Conservation (phyloP, 2,888 invertebrate genomes). For the Melolontha melolontha region DNA sequence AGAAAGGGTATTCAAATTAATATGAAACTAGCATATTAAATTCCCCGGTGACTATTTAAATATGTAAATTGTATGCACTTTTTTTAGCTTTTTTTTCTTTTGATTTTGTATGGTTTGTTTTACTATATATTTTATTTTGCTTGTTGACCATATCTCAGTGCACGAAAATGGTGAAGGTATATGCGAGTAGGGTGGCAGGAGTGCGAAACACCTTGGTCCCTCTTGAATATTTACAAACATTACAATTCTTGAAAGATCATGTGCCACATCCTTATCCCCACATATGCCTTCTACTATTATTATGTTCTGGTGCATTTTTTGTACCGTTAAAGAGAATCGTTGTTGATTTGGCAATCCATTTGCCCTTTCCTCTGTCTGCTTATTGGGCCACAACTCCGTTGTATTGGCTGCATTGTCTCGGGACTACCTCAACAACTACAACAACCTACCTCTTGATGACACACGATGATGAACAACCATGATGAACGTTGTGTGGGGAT, state of each 20-base stretch:
- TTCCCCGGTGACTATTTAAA: too few relatives aligned
- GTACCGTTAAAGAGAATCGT: constrained; percentile 63
- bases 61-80: neutral
- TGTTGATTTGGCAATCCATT: constrained; percentile 75
- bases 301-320: constrained; percentile 61
- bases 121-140: constrained; percentile 32
- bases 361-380: constrained; percentile 76
- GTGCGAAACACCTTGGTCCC: constrained; percentile 24
- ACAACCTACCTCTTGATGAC: constrained; percentile 64
- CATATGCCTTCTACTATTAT: constrained; percentile 62
- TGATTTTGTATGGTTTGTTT: constrained; percentile 40
- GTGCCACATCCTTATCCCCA: constrained; percentile 53
- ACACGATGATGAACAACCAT: constrained; percentile 49
- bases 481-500: constrained; percentile 1
- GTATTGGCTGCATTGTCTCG: constrained; percentile 69
- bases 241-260: too few relatives aligned
- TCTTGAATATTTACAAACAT: constrained; percentile 42
- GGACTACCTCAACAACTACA: constrained; percentile 65
- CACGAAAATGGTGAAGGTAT: constrained; percentile 58
- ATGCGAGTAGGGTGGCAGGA: constrained; percentile 51
- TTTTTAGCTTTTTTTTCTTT: constrained; percentile 16
- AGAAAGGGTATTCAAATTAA: too few relatives aligned
- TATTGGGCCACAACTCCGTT: constrained; percentile 71
- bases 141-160: constrained; percentile 46
- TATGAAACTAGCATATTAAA: too few relatives aligned